Evolutionary conservation across 2,113 vertebrate species (phyloP).

Genomic region (Mesoclemmys tuberculata): DNA sequence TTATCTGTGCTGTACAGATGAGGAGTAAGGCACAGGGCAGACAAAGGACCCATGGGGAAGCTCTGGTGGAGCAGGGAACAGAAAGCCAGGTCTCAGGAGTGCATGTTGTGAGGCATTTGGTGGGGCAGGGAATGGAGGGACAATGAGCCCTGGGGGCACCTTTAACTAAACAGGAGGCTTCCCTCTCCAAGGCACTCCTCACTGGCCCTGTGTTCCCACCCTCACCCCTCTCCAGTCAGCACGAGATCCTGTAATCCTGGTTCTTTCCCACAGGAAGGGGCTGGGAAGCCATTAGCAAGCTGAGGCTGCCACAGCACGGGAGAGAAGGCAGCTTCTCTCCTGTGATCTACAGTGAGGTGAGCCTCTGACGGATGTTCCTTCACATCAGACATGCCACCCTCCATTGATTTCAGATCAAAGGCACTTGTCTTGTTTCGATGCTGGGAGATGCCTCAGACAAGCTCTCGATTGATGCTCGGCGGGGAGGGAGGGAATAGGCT

Average conservation of each 20-base stretch:
- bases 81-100: neutral
- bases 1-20: neutral
- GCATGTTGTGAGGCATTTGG: neutral
- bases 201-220: neutral
- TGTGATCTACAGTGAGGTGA: neutral
- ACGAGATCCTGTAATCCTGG: accelerated
- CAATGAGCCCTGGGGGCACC: neutral
- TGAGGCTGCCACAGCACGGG: neutral
- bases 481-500: neutral
- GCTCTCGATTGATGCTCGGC: neutral
- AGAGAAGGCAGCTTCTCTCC: neutral
- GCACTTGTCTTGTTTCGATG: neutral
- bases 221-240: accelerated
- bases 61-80: neutral
- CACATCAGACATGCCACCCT: neutral
- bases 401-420: neutral
- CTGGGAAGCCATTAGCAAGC: neutral
- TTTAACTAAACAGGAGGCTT: neutral
- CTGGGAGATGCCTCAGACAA: neutral
- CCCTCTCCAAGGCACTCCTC: neutral
- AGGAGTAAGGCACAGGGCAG: neutral
- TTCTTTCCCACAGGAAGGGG: neutral
- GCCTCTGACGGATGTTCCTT: neutral
- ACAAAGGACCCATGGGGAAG: neutral
- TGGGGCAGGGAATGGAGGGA: neutral